A percentile compares a stretch with the other conserved stretches of the same genome.
phyloP scores from a whole-genome alignment of 2,888 invertebrate species.

The Endomychus coccineus region DNA sequence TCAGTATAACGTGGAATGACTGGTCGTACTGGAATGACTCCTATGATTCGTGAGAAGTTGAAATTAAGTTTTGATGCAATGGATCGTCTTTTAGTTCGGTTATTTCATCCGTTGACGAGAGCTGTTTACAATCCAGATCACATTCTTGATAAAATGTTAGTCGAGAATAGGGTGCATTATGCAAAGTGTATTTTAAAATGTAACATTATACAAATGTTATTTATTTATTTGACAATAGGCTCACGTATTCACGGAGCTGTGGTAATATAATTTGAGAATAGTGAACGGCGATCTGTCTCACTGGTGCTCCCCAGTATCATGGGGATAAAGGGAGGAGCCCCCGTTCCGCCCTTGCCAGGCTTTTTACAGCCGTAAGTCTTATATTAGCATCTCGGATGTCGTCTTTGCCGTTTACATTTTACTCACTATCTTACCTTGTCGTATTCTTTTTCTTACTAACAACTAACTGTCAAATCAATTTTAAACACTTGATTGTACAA shows the following conservation, averaged over 20 bases:
- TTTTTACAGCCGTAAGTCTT: conserved; percentile 26
- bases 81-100: too few relatives aligned
- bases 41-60: too few relatives aligned
- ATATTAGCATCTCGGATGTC: conserved; percentile 37
- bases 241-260: conserved; percentile 42
- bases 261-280: conserved; percentile 45
- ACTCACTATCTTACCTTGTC: too few relatives aligned
- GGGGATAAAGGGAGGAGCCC: conserved; percentile 8
- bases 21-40: too few relatives aligned
- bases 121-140: conserved; percentile 36
- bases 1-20: too few relatives aligned
- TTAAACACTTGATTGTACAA: too few relatives aligned
- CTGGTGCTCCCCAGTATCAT: conserved; percentile 21
- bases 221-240: conserved; percentile 48
- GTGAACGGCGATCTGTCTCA: conserved; percentile 44
- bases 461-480: too few relatives aligned
- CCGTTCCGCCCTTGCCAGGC: conserved; percentile 15
- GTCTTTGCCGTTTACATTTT: too few relatives aligned
- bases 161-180: conserved; percentile 36
- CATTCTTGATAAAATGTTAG: conserved; percentile 34
- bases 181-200: conserved; percentile 45
- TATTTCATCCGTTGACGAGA: too few relatives aligned
- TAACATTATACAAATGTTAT: conserved; percentile 46
- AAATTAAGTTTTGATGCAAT: too few relatives aligned
- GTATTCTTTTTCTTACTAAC: too few relatives aligned